These are phyloP conservation scores for Heteractis magnifica DNA, from an alignment of 92 coral and sea anemone species.

Conservation along the genomic window DNA sequence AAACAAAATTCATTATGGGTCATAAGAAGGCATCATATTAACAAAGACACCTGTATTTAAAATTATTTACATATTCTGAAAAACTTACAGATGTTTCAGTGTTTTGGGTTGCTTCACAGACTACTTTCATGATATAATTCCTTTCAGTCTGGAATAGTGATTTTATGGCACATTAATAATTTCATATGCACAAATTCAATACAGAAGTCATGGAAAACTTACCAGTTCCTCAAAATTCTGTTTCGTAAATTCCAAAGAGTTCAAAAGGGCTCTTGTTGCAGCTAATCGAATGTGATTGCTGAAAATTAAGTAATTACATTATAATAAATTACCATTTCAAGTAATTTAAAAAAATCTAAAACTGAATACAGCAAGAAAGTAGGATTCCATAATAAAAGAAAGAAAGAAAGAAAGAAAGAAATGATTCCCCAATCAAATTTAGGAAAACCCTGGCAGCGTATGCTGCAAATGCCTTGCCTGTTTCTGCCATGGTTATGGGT, in stretches of 20 bases:
- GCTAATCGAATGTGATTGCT: constrained; percentile 79
- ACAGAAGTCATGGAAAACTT: constrained; percentile 19
- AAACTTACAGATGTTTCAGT: constrained; percentile 54
- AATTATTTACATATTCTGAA: background rate
- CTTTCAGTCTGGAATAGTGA: constrained; percentile 57
- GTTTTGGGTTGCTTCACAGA: constrained; percentile 92
- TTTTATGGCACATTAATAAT: background rate
- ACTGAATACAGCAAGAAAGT: too few relatives aligned
- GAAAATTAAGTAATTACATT: background rate
- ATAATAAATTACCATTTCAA: background rate
- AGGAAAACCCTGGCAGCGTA: too few relatives aligned
- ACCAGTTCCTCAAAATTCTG: constrained; percentile 93
- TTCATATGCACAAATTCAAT: background rate
- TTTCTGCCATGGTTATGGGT: too few relatives aligned
- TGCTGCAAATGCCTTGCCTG: too few relatives aligned
- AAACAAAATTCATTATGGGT: too few relatives aligned
- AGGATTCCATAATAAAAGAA: too few relatives aligned
- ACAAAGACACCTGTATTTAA: background rate
- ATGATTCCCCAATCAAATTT: too few relatives aligned
- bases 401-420: too few relatives aligned
- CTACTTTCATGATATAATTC: constrained; percentile 87
- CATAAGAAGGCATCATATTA: background rate
- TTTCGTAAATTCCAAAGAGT: constrained; percentile 94
- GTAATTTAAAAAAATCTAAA: background rate
- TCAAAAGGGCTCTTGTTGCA: constrained; percentile 91